These are phyloP conservation scores for Sebastes cheni DNA, from an alignment of 2,797 vertebrate genomes.

Conservation along the genomic window DNA sequence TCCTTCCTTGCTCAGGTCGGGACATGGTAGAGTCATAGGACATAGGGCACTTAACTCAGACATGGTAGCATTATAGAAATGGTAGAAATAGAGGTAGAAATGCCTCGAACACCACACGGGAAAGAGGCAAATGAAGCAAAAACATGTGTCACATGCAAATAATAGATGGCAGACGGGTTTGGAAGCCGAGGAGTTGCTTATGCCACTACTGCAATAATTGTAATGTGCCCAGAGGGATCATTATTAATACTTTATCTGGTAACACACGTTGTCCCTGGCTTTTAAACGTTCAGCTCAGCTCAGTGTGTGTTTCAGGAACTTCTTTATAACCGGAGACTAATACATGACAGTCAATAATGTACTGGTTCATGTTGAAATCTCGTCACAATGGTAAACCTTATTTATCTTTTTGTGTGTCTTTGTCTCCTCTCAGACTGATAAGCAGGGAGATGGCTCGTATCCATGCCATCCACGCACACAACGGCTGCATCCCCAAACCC, in stretches of 20 bases:
- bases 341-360: not conserved
- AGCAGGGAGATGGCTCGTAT: conserved; percentile 94
- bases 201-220: not conserved
- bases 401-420: not conserved
- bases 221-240: not conserved
- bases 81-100: not conserved
- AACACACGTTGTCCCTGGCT: not conserved
- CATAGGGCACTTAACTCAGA: not conserved
- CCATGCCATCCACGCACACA: conserved; percentile 93
- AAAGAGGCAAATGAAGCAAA: conserved; percentile 11
- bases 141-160: not conserved
- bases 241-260: not conserved
- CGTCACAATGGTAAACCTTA: not conserved
- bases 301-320: not conserved
- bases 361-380: not conserved
- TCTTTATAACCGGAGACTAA: not conserved
- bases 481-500: conserved; percentile 93
- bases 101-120: accelerated
- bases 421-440: conserved; percentile 83
- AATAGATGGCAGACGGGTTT: not conserved
- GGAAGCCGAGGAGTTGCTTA: not conserved
- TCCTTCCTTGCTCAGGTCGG: conserved; percentile 87
- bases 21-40: not conserved
- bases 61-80: too few species aligned
- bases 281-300: not conserved